Evolutionary conservation across 2,797 vertebrate species (phyloP).

Genomic region (Coluber constrictor): DNA sequence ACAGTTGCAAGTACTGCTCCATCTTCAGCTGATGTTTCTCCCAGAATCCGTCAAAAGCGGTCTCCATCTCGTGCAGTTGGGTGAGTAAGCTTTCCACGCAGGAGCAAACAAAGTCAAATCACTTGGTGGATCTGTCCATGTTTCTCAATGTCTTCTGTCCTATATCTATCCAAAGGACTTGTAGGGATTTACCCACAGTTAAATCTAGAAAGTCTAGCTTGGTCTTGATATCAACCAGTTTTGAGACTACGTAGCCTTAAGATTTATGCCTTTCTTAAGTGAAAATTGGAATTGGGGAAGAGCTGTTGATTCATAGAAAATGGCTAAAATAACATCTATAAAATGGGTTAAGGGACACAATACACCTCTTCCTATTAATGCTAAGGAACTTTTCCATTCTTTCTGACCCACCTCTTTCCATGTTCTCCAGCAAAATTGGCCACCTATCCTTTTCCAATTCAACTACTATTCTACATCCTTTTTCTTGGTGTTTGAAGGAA

Average conservation of each 20-base stretch:
- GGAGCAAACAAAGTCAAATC: slow-evolving; percentile 22
- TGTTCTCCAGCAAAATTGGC: not conserved
- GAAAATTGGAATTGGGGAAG: not conserved
- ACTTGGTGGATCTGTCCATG: not conserved
- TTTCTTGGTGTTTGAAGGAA: not conserved
- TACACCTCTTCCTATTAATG: not conserved
- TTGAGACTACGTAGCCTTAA: not conserved
- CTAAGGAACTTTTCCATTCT: not conserved
- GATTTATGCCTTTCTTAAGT: not conserved
- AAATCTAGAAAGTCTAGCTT: not conserved
- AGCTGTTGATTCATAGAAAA: not conserved
- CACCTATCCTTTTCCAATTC: not conserved
- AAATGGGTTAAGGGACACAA: not conserved
- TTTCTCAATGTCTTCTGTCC: not conserved
- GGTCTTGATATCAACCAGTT: not conserved
- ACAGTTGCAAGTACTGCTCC: slow-evolving; percentile 90
- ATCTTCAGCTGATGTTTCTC: slow-evolving; percentile 96
- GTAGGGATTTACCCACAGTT: not conserved
- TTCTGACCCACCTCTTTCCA: not conserved
- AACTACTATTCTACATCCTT: not conserved
- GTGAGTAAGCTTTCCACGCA: slow-evolving; percentile 79
- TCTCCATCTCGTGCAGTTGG: slow-evolving; percentile 94
- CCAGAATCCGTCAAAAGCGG: slow-evolving; percentile 96
- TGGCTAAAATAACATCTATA: not conserved
- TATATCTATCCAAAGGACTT: not conserved